A percentile compares a stretch with the other conserved stretches of the same genome.
Evolutionary conservation across 92 coral and sea anemone species (phyloP).

Genomic region (Anthopleura xanthogrammica): DNA sequence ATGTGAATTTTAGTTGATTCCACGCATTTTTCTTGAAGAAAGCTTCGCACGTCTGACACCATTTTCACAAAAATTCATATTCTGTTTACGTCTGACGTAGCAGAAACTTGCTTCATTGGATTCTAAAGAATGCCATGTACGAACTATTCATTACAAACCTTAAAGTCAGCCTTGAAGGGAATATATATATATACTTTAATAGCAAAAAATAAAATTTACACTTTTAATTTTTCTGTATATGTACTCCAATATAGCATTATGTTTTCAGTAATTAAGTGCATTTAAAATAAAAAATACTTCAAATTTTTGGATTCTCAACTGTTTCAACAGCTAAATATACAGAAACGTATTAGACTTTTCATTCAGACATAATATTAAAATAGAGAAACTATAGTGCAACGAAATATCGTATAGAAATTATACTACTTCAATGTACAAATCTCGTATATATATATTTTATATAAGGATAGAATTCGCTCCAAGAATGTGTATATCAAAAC

Average conservation of each 20-base stretch:
- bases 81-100: neutral
- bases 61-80: neutral
- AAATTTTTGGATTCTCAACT: slow-evolving; percentile 70
- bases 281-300: slow-evolving; percentile 93
- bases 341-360: slow-evolving; percentile 57
- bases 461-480: slow-evolving; percentile 80
- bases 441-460: slow-evolving; percentile 70
- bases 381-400: slow-evolving; percentile 94
- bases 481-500: slow-evolving; percentile 86
- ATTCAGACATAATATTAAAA: slow-evolving; percentile 84
- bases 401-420: slow-evolving; percentile 88
- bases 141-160: slow-evolving; percentile 36
- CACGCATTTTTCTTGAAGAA: slow-evolving; percentile 13
- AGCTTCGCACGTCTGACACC: slow-evolving; percentile 14
- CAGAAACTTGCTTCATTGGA: slow-evolving; percentile 8
- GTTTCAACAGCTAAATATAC: slow-evolving; percentile 77
- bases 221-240: slow-evolving; percentile 76
- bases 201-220: slow-evolving; percentile 98
- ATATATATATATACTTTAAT: slow-evolving; percentile 78
- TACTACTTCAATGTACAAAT: slow-evolving; percentile 95
- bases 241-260: slow-evolving; percentile 77
- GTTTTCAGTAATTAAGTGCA: slow-evolving; percentile 64
- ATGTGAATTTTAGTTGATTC: slow-evolving; percentile 23
- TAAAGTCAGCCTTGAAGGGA: slow-evolving; percentile 44
- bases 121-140: slow-evolving; percentile 6